Percentiles rank a stretch among this genome's conserved stretches.
phyloP scores from a whole-genome alignment of 1,140 invertebrate species.

The Drosophila neocordata region DNA sequence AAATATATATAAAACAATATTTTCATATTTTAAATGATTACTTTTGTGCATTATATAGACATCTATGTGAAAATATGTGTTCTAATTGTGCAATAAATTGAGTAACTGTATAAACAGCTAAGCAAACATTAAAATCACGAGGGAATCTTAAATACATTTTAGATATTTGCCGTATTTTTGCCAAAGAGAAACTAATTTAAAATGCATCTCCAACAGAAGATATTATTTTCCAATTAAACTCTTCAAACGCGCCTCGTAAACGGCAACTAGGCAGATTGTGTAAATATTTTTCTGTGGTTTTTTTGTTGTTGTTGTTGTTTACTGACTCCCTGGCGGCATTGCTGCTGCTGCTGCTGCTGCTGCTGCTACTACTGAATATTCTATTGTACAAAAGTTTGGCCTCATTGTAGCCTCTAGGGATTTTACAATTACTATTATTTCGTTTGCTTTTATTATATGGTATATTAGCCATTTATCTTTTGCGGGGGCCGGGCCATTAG shows the following conservation, averaged over 20 bases:
- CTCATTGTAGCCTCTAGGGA: background rate
- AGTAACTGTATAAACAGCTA: too few relatives aligned
- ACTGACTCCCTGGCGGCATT: background rate
- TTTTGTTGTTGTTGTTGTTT: background rate
- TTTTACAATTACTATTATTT: constrained; percentile 18
- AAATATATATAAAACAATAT: background rate
- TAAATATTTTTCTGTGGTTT: background rate
- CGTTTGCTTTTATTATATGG: background rate
- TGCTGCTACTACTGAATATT: background rate
- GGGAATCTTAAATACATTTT: too few relatives aligned
- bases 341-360: background rate
- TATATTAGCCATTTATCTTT: constrained; percentile 9
- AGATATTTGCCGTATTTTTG: too few relatives aligned
- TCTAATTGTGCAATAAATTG: too few relatives aligned
- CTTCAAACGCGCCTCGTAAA: background rate
- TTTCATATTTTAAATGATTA: background rate
- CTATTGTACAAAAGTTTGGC: background rate
- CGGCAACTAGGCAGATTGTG: background rate
- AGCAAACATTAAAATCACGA: too few relatives aligned
- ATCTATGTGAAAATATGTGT: background rate
- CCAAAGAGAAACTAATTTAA: too few relatives aligned
- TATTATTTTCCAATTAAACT: background rate
- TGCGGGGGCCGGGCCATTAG: constrained; percentile 6
- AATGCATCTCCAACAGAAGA: too few relatives aligned
- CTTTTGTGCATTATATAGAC: background rate